Base-by-base conservation (phyloP, 2,797 vertebrate species). In the Gymnoscopelus microlampas region DNA sequence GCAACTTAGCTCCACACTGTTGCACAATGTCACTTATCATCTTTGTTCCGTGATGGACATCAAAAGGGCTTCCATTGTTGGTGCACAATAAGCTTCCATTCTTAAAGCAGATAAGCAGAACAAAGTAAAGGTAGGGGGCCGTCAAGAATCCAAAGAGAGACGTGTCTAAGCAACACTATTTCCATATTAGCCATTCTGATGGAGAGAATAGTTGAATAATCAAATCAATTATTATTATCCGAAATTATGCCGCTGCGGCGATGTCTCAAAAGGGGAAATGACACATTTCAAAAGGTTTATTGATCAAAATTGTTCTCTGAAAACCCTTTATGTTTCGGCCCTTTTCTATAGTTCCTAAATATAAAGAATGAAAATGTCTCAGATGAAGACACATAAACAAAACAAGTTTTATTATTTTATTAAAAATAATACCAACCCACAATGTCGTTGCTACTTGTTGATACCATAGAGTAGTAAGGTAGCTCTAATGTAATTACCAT, bases 1-100 rank as follows among this genome's bases (percentile, higher is more conserved):
- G 93, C 92, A 88, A 76, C 79, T 80, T 80, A 91, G 91, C 87
- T 91, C 94, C 91, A 93, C 70, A 91, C 90, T 94, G 92, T 92
- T 81, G 85, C 82, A 83, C 80, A 85, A 84, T 93, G 92, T 92
- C 93, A 92, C 93, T 93, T 88, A 80, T 83, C 84, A 91, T 94
- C 95, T 95, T 97, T 96, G 94, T 95, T 90, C 88, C 69, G 77
- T 93, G 93, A 94, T 93, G 94, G 93, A 96, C 92, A 95, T 94
- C 86, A 91, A 89, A 93, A 92, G 91, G 74, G 80, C 29, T 81
- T 85, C 91, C 86, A 93, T 94, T 91, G 85, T 90, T 83, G 74
- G 3, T 29, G 73, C 86, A 91, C 91, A 93, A 93, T 92, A 83
- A 76, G 82, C 73, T 80, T 84, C 85, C 85, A 80, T 93, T 94